These are phyloP conservation scores for Tethea ocularis DNA, from an alignment of 2,888 invertebrate genomes.

Conservation along the genomic window DNA sequence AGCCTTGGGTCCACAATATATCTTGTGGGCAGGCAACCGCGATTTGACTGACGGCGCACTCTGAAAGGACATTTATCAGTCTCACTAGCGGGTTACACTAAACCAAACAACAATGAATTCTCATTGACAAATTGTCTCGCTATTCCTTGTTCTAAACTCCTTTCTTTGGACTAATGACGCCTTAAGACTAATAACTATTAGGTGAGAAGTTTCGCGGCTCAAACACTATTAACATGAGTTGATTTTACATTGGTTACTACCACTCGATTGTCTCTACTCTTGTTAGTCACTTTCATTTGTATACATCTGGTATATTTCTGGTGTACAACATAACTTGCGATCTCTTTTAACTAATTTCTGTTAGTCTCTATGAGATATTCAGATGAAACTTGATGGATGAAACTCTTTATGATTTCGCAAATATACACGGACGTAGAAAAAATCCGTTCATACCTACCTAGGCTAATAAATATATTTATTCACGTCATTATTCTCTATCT, in stretches of 20 bases:
- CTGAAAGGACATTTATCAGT: conserved; percentile 83
- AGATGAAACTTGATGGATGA: no score
- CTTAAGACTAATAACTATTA: conserved; percentile 20
- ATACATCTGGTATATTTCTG: no score
- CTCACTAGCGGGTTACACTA: conserved; percentile 81
- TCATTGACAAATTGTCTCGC: conserved; percentile 81
- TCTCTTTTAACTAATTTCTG: no score
- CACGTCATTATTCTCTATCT: no score
- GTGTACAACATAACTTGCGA: no score
- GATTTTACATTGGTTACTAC: no score
- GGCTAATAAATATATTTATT: no score
- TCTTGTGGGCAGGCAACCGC: conserved; percentile 83
- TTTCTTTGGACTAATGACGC: conserved; percentile 66
- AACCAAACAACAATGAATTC: conserved; percentile 83
- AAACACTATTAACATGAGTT: no score
- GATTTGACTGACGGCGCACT: conserved; percentile 82
- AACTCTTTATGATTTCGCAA: no score
- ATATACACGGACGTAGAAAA: no score
- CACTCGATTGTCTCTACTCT: background rate
- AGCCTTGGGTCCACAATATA: conserved; percentile 79
- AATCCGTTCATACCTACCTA: no score
- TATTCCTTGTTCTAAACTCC: conserved; percentile 66
- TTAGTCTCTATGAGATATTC: no score
- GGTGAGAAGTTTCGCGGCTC: conserved; percentile 5
- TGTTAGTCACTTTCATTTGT: background rate